Evolutionary conservation across 2,113 vertebrate genomes (phyloP), one percentile per base, ranked within the genome.

Genomic region (Cheilinus undulatus): DNA sequence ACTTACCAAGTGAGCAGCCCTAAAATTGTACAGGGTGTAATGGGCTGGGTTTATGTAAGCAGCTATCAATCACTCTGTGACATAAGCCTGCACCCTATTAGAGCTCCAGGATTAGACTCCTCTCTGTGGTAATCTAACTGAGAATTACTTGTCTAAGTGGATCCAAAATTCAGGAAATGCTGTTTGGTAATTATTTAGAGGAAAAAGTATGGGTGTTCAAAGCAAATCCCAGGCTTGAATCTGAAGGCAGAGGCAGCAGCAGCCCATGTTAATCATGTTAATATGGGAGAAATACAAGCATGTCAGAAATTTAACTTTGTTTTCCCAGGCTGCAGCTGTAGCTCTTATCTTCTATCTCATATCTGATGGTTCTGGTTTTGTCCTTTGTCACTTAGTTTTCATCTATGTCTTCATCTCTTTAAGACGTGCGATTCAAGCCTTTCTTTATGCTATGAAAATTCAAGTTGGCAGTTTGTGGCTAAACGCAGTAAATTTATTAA

Each of bases 401-500:
- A 82, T 87, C 73, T 78, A 52, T 59, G 45, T 80, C 78, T 40
- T 49, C 63, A 60, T 85, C 59, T 70, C 53, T 59, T 76, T 63
- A 68, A 61, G 38, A 59, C 72, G 7, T 78, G 40, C 63, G 67
- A 75, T 59, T 27, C n/a, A 42, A 61, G 64, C 65, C 19, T 78
- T 54, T 82, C 69, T 86, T 85, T 43, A 81, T 79, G 56, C 78
- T 78, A 70, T 79, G 70, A 73, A 88, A 86, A 93, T 90, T 70
- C 42, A 34, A 89, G 78, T 78, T 89, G 84, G 89, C 92, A 90
- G 79, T 91, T 91, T 91, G 89, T 79, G 76, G 89, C 83, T 88
- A 92, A 93, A 93, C 85, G 87, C 86, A 82, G 73, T 86, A 89
- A 88, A 91, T 93, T 85, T 91, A 92, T 91, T 92, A 92, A 91